Conservation (phyloP, 2,113 vertebrate genomes). For the Salminus brasiliensis region DNA sequence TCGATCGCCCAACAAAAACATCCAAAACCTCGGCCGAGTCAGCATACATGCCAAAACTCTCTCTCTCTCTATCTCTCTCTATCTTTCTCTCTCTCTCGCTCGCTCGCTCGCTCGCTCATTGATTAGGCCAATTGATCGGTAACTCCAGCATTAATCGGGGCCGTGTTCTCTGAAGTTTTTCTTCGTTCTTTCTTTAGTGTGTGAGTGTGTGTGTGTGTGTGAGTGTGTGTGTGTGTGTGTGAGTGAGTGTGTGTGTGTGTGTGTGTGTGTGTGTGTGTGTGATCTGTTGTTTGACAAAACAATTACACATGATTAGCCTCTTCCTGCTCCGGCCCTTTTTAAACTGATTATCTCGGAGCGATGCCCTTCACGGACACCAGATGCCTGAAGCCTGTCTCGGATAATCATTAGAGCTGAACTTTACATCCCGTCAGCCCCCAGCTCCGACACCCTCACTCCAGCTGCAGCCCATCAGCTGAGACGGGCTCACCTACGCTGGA, state of each 20-base stretch:
- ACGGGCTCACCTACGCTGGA: too few relatives aligned
- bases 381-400: background rate
- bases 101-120: background rate
- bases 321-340: slow-evolving; percentile 33
- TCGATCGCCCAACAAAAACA: too few relatives aligned
- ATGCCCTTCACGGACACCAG: background rate
- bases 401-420: slow-evolving; percentile 34
- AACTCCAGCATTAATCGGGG: slow-evolving; percentile 11
- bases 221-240: too few relatives aligned
- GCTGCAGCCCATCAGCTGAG: too few relatives aligned
- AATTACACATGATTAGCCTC: slow-evolving; percentile 48
- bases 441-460: background rate
- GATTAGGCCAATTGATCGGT: slow-evolving; percentile 37
- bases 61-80: background rate
- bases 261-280: too few relatives aligned
- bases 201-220: too few relatives aligned
- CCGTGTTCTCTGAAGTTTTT: background rate
- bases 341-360: slow-evolving; percentile 15
- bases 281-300: slow-evolving; percentile 49
- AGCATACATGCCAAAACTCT: too few relatives aligned
- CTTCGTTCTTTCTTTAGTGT: slow-evolving; percentile 14
- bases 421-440: background rate
- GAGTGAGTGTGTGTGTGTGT: too few relatives aligned
- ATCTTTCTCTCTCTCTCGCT: background rate
- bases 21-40: too few relatives aligned